Evolutionary conservation across 1,140 invertebrate genomes (phyloP), one percentile per base, ranked within the genome.

Genomic region (Himalopsyche phryganea): DNA sequence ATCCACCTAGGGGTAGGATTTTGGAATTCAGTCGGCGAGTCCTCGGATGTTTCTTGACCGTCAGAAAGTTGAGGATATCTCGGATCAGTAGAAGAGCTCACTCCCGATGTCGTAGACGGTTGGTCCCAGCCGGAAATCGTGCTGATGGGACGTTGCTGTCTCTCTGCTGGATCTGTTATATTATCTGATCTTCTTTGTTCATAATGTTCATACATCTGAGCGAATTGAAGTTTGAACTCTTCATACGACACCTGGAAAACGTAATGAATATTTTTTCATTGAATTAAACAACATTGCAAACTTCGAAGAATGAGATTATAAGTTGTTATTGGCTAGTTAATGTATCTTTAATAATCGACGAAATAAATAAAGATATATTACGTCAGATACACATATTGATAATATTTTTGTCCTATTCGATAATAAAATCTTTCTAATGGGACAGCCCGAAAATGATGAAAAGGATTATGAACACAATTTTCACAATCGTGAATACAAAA

Each of bases 161-260:
- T 78, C 49, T 96, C 79, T n/a, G 90, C 85, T 0, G 94, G 94
- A 77, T 97, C 94, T 0, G 93, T 94, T 49, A 97, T 92, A 68
- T 97, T 93, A 70, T 97, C 94, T 1, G 92, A 90, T 36, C 94
- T 81, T 60, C 95, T 89, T 53, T 92, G 84, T 67, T 97, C 94
- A 72, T 97, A 98, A 69, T 96, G 94, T 69, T 96, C 92, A 74
- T 98, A 98, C 91, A 98, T 96, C 77, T 95, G 91, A 51, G 92
- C 91, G 73, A 95, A 95, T 69, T 95, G 92, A 13, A 95, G 81
- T 71, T 94, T 94, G 71, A 98, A 98, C 76, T 98, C 94, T 81
- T 98, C 94, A 71, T 96, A 97, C 0, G 94, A 95, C 4, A 94
- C 91, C 89, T 90, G 60, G 20, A 69, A 65, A 53, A 15, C 10